These are phyloP conservation scores for Falco concolor DNA, from an alignment of 2,797 vertebrate species.

Conservation along the genomic window DNA sequence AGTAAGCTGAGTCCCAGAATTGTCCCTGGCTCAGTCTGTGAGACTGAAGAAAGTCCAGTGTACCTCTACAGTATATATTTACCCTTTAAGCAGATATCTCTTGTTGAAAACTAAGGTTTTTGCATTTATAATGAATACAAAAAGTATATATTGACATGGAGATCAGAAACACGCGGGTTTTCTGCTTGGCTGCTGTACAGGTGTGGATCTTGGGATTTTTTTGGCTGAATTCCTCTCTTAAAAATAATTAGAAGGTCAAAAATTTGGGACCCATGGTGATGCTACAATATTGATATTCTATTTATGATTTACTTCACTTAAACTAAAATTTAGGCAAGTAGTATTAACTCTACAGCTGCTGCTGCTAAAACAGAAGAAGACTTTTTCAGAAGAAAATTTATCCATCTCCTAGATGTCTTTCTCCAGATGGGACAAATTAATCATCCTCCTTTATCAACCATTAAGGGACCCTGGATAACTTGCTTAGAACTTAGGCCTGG, in stretches of 20 bases:
- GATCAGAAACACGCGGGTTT: background rate
- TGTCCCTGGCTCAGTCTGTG: background rate
- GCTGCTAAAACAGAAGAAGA: background rate
- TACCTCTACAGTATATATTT: background rate
- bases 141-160: rapidly evolving
- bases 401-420: background rate
- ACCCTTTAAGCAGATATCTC: background rate
- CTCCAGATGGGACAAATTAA: background rate
- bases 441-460: background rate
- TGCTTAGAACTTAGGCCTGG: background rate
- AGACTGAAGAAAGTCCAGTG: background rate
- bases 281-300: background rate
- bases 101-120: background rate
- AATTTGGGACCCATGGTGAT: background rate
- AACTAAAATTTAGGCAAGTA: background rate
- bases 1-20: background rate
- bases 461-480: background rate
- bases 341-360: background rate
- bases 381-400: background rate
- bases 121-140: background rate
- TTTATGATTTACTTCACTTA: background rate
- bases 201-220: background rate
- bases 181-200: background rate
- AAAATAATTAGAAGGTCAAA: background rate
- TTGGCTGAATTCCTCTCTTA: background rate